Conservation (phyloP, 2,888 invertebrate species). For the Melieria crassipennis region DNA sequence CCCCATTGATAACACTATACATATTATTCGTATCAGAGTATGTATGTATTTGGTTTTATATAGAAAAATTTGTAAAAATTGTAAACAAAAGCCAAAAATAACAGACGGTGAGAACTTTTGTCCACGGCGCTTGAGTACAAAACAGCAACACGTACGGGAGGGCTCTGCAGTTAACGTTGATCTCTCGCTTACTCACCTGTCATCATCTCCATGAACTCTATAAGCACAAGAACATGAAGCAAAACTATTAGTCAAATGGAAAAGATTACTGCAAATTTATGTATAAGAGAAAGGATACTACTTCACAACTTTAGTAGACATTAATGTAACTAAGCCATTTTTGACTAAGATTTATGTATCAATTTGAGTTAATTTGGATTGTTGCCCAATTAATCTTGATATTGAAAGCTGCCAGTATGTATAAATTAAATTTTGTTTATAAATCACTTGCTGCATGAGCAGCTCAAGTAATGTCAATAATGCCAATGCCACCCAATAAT, state of each 20-base stretch:
- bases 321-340: too few species aligned
- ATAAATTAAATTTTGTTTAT: too few species aligned
- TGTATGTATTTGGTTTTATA: not conserved
- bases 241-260: conserved; percentile 1
- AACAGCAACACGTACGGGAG: too few species aligned
- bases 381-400: conserved; percentile 15
- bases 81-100: not conserved
- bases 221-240: conserved; percentile 65
- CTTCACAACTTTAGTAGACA: too few species aligned
- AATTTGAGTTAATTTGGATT: not conserved
- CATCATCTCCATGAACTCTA: conserved; percentile 98
- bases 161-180: too few species aligned
- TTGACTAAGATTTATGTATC: too few species aligned
- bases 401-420: not conserved
- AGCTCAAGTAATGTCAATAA: too few species aligned
- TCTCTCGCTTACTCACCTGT: conserved; percentile 80
- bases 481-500: too few species aligned
- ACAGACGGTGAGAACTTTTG: too few species aligned
- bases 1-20: not conserved
- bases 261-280: conserved; percentile 18
- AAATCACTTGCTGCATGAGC: too few species aligned
- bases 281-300: not conserved
- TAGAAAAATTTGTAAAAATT: conserved; percentile 3
- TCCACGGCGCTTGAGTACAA: too few species aligned
- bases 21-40: not conserved